Evolutionary conservation across 1,140 invertebrate genomes (phyloP), one percentile per base, ranked within the genome.

Genomic region (Pissodes strobi): DNA sequence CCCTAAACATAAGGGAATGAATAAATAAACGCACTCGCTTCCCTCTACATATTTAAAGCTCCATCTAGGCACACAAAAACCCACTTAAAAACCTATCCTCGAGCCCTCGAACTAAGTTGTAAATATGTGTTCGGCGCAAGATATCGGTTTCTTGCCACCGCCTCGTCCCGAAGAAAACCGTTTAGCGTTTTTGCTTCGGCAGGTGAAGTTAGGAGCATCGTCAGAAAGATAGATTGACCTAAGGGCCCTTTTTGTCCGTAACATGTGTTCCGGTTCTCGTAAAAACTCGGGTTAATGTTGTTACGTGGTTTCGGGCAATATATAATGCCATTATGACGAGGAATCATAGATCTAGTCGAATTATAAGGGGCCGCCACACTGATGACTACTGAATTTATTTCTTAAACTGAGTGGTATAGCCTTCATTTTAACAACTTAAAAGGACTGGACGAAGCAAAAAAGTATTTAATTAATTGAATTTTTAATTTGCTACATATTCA

Each of bases 151-250:
- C 55, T 58, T 41, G 15, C 21, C 52, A 46, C 55, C 55, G 30
- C 60, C 48, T 37, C 43, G 37, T 56, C 34, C 66, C 19, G 15
- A 22, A 51, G 41, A 64, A 67, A 67, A 67, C 57, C 66, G 39
- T 64, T 67, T 67, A 67, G 39, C 21, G 59, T 67, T 67, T 67
- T 67, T 67, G 66, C 41, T 39, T 21, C n/a, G 62, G 66, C 66
- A 67, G 66, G 66, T 67, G 66, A 49, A 63, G 56, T 56, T 67
- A 63, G 60, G 51, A 67, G 64, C 66, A 62, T 53, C 45, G 21
- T 10, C 12, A 23, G 13, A 22, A 60, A 60, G 63, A 67, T 67
- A 58, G 66, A 67, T 67, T 67, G 66, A 67, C 66, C 66, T 59
- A 37, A 39, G 60, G 48, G 66, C 37, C 21, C 49, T 62, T 67